These are phyloP conservation scores for Acropora yongei DNA, from an alignment of 64 coral and sea anemone genomes.

Conservation along the genomic window DNA sequence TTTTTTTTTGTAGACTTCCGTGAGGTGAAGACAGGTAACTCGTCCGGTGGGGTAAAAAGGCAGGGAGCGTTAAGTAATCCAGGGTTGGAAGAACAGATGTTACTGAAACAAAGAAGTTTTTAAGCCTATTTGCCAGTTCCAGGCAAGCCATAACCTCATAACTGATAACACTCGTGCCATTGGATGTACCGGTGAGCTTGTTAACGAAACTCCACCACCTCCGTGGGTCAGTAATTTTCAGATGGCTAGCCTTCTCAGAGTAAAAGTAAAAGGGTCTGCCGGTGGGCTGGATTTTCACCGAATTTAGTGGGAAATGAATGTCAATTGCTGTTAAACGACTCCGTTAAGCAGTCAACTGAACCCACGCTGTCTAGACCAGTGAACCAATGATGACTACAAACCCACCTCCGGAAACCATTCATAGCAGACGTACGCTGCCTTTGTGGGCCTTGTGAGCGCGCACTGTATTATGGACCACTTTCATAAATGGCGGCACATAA, in stretches of 20 bases:
- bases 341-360: conserved; percentile 17
- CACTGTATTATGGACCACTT: too few relatives aligned
- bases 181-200: not conserved
- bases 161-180: not conserved
- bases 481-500: too few relatives aligned
- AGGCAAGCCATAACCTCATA: conserved; percentile 22
- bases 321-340: conserved; percentile 40
- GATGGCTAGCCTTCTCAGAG: conserved; percentile 21
- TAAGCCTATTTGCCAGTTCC: conserved; percentile 31
- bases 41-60: too few relatives aligned
- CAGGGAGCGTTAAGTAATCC: too few relatives aligned
- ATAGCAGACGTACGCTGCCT: not conserved
- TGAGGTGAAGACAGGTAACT: not conserved
- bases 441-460: not conserved
- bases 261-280: conserved; percentile 28
- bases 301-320: conserved; percentile 9
- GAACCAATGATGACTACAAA: conserved; percentile 29
- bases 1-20: too few relatives aligned
- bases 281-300: too few relatives aligned
- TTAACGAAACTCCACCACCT: conserved; percentile 72
- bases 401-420: too few relatives aligned
- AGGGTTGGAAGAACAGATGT: not conserved
- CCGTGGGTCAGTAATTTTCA: conserved; percentile 23
- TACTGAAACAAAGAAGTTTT: conserved; percentile 51
- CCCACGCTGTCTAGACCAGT: not conserved